phyloP scores from a whole-genome alignment of 2,113 vertebrate genomes.

The Macquaria australasica region DNA sequence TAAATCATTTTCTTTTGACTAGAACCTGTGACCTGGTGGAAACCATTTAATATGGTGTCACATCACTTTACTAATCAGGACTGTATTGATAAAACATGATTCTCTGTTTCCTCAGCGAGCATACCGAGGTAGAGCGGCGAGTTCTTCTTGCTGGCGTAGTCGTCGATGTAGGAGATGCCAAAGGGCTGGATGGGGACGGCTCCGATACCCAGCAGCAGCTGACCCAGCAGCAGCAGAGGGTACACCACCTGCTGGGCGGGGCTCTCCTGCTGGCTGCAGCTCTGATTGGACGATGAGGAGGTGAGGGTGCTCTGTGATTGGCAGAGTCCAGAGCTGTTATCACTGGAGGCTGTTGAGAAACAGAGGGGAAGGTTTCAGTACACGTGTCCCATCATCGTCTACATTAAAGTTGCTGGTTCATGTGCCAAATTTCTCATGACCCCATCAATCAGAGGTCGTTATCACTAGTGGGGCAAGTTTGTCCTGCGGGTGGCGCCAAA shows the following conservation, averaged over 20 bases:
- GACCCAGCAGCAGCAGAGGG: slow-evolving; percentile 88
- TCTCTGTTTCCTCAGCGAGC: not conserved
- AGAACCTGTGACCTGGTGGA: no score
- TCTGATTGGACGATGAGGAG: slow-evolving; percentile 37
- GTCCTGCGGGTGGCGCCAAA: no score
- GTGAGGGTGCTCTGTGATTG: not conserved
- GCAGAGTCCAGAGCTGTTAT: slow-evolving; percentile 83
- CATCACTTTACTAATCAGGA: not conserved
- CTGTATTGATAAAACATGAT: not conserved
- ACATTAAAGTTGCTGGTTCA: not conserved
- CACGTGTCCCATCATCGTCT: not conserved
- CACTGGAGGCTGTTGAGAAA: slow-evolving; percentile 65
- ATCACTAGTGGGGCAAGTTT: no score
- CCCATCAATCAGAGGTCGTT: no score
- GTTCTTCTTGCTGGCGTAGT: slow-evolving; percentile 91
- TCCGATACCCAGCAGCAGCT: slow-evolving; percentile 90
- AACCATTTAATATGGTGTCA: no score
- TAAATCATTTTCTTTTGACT: no score
- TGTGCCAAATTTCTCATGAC: no score
- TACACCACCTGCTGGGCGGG: slow-evolving; percentile 78
- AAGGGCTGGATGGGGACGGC: slow-evolving; percentile 96
- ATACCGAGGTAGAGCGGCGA: slow-evolving; percentile 93
- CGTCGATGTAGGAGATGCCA: slow-evolving; percentile 97
- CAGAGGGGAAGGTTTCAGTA: not conserved
- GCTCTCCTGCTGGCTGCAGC: slow-evolving; percentile 67